phyloP scores from a whole-genome alignment of 1,140 invertebrate species.

The Cataglyphis hispanica region DNA sequence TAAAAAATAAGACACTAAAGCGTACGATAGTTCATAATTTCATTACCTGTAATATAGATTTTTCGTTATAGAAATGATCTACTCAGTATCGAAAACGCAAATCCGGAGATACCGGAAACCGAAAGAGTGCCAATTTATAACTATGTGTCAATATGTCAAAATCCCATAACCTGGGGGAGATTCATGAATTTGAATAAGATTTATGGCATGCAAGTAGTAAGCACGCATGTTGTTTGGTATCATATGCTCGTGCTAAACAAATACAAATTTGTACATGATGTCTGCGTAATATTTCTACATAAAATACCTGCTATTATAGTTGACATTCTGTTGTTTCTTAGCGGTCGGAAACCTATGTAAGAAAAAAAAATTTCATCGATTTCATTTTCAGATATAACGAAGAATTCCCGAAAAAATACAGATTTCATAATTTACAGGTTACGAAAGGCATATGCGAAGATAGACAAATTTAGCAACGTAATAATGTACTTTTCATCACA shows the following conservation, averaged over 20 bases:
- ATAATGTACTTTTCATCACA: conserved; percentile 88
- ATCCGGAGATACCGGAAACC: neutral
- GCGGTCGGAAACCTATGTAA: conserved; percentile 84
- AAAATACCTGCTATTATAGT: conserved; percentile 83
- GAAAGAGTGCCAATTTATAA: conserved; percentile 86
- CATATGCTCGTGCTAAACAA: conserved; percentile 86
- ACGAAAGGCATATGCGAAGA: conserved; percentile 87
- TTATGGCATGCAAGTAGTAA: conserved; percentile 83
- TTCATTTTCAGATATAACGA: neutral
- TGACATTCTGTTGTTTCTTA: conserved; percentile 77
- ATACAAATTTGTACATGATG: conserved; percentile 84
- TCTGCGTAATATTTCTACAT: conserved; percentile 84
- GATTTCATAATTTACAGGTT: conserved; percentile 83
- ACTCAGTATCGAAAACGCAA: neutral
- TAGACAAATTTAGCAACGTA: conserved; percentile 87
- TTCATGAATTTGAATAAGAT: conserved; percentile 86
- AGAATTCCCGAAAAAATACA: neutral
- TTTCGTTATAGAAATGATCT: conserved; percentile 38
- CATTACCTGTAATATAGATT: neutral
- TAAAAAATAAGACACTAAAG: neutral
- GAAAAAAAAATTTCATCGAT: conserved; percentile 43
- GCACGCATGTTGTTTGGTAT: conserved; percentile 86
- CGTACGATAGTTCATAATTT: neutral
- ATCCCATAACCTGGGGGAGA: conserved; percentile 88
- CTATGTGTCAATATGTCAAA: conserved; percentile 87